Evolutionary conservation across 2,113 vertebrate species (phyloP).

Genomic region (Ifrita kowaldi): DNA sequence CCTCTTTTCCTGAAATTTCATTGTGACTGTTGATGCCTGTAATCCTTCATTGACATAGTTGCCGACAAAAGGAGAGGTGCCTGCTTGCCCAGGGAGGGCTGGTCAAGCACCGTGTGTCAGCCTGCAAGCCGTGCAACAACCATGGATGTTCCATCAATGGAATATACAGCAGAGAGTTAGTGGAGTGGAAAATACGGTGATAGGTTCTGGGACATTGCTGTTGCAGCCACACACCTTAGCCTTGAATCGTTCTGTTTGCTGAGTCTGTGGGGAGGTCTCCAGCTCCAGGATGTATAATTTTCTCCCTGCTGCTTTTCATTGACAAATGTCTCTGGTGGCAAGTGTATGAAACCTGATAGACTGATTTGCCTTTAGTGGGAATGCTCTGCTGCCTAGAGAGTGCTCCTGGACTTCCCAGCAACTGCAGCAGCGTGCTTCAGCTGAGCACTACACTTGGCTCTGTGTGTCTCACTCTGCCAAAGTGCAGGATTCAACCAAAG

Average conservation of each 20-base stretch:
- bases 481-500: neutral
- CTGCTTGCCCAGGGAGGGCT: neutral
- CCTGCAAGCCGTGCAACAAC: neutral
- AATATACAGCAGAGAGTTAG: neutral
- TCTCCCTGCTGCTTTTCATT: neutral
- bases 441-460: neutral
- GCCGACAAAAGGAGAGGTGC: neutral
- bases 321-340: neutral
- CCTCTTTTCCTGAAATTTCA: neutral
- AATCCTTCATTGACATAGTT: neutral
- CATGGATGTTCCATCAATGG: neutral
- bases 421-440: neutral
- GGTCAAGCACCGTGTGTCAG: accelerated
- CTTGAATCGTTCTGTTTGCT: neutral
- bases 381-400: neutral
- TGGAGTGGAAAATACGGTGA: neutral
- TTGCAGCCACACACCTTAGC: neutral
- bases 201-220: neutral
- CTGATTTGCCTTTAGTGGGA: neutral
- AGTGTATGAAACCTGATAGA: neutral
- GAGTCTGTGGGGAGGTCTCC: neutral
- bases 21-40: neutral
- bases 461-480: neutral
- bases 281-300: neutral
- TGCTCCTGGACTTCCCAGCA: neutral